Conservation (phyloP, 2,888 invertebrate genomes). For the Bedellia somnulentella region DNA sequence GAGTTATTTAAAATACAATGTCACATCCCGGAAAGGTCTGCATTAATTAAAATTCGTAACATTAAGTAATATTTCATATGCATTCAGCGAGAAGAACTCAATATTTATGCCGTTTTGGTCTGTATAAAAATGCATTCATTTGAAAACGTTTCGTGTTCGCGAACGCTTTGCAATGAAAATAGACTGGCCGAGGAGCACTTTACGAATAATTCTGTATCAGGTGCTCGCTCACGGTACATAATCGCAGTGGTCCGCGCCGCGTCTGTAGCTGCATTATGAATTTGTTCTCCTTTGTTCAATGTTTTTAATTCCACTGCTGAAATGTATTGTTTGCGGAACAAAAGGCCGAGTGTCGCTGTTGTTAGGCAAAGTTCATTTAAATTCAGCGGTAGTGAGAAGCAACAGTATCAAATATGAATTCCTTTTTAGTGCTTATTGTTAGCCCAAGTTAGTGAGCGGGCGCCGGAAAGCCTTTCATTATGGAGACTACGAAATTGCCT, state of each 20-base stretch:
- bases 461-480: constrained; percentile 23
- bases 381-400: constrained; percentile 51
- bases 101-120: too few relatives aligned
- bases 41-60: too few relatives aligned
- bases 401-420: constrained; percentile 59
- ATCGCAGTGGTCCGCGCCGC: constrained; percentile 23
- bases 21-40: too few relatives aligned
- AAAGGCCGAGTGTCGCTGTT: constrained; percentile 56
- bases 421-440: constrained; percentile 51
- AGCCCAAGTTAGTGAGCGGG: constrained; percentile 18
- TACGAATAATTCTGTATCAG: constrained; percentile 3
- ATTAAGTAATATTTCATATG: too few relatives aligned
- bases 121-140: not conserved
- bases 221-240: constrained; percentile 13
- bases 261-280: constrained; percentile 45
- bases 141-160: not conserved
- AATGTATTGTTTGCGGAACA: constrained; percentile 57
- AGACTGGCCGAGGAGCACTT: too few relatives aligned
- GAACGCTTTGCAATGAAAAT: too few relatives aligned
- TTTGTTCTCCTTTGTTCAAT: constrained; percentile 54
- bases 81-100: too few relatives aligned
- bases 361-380: constrained; percentile 59
- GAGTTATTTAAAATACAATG: too few relatives aligned
- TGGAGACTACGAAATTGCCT: constrained; percentile 10
- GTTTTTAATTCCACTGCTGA: constrained; percentile 57